These are phyloP conservation scores for Tinea semifulvella DNA, from an alignment of 2,888 invertebrate genomes.

Conservation along the genomic window DNA sequence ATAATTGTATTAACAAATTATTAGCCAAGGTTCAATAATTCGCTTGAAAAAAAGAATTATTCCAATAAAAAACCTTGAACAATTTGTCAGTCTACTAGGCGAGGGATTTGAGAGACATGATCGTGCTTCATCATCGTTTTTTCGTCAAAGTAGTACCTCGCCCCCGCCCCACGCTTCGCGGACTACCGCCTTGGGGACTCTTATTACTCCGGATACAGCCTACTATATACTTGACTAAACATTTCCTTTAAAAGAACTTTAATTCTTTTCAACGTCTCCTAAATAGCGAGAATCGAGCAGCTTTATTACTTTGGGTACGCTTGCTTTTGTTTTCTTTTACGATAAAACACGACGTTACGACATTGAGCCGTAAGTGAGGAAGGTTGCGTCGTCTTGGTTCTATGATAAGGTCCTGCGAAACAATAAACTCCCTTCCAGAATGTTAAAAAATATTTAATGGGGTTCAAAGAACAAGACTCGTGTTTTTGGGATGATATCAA, in stretches of 20 bases:
- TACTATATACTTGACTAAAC: slow-evolving; percentile 43
- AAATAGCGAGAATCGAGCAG: slow-evolving; percentile 48
- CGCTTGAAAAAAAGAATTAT: slow-evolving; percentile 50
- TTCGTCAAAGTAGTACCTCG: slow-evolving; percentile 40
- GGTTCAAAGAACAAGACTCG: too few species aligned
- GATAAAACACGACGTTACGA: slow-evolving; percentile 45
- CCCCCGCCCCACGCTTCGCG: slow-evolving; percentile 20
- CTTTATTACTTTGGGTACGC: slow-evolving; percentile 48
- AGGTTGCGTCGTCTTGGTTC: slow-evolving; percentile 30
- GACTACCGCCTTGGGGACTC: slow-evolving; percentile 35
- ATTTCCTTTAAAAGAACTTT: slow-evolving; percentile 49
- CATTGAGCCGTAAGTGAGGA: slow-evolving; percentile 38
- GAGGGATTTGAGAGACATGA: slow-evolving; percentile 43
- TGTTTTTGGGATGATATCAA: not conserved
- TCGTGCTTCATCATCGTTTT: slow-evolving; percentile 59
- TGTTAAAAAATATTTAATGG: not conserved
- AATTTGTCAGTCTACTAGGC: slow-evolving; percentile 54
- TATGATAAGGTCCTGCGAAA: not conserved
- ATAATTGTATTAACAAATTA: not conserved
- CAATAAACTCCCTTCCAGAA: not conserved
- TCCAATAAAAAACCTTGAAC: slow-evolving; percentile 51
- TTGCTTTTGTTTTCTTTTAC: slow-evolving; percentile 49
- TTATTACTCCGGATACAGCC: slow-evolving; percentile 45
- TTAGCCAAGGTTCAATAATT: slow-evolving; percentile 39
- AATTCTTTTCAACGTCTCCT: slow-evolving; percentile 43